These are phyloP conservation scores for Dendrolimus kikuchii DNA, from an alignment of 1,140 invertebrate genomes.

Conservation along the genomic window DNA sequence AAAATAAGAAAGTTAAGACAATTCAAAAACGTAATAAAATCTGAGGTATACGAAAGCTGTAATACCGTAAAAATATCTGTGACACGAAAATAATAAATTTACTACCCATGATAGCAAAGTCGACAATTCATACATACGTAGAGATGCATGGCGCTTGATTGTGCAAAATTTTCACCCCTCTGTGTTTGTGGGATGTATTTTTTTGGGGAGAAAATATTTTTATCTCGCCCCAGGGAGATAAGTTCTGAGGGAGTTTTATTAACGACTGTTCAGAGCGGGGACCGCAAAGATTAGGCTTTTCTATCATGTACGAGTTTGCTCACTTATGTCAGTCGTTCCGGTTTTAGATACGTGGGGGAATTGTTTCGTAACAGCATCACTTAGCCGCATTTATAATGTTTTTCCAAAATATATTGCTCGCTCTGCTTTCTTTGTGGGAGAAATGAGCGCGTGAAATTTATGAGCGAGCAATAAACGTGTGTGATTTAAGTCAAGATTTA, in stretches of 20 bases:
- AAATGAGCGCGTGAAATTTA: no score
- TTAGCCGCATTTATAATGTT: conserved; percentile 1
- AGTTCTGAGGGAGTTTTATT: conserved; percentile 47
- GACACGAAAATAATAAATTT: conserved; percentile 1
- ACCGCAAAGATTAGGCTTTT: conserved; percentile 37
- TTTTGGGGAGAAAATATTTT: conserved; percentile 39
- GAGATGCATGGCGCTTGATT: conserved; percentile 8
- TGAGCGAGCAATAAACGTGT: no score
- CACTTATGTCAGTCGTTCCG: conserved; percentile 22
- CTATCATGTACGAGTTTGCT: conserved; percentile 24
- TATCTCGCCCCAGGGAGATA: conserved; percentile 44
- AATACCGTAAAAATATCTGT: not conserved
- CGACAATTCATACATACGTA: conserved; percentile 1
- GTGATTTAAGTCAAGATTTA: no score
- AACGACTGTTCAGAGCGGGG: conserved; percentile 44
- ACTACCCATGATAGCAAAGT: conserved; percentile 1
- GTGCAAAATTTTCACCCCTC: conserved; percentile 12
- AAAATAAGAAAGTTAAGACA: no score
- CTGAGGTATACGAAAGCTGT: no score
- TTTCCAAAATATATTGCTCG: no score
- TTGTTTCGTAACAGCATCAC: conserved; percentile 8
- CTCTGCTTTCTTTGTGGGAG: no score
- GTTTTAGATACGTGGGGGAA: conserved; percentile 4
- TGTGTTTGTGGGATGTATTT: conserved; percentile 27
- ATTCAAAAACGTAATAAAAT: no score